Percentiles rank a stretch among this genome's conserved stretches.
Conservation (phyloP, 1,140 invertebrate genomes). For the Agrypnia vestita region DNA sequence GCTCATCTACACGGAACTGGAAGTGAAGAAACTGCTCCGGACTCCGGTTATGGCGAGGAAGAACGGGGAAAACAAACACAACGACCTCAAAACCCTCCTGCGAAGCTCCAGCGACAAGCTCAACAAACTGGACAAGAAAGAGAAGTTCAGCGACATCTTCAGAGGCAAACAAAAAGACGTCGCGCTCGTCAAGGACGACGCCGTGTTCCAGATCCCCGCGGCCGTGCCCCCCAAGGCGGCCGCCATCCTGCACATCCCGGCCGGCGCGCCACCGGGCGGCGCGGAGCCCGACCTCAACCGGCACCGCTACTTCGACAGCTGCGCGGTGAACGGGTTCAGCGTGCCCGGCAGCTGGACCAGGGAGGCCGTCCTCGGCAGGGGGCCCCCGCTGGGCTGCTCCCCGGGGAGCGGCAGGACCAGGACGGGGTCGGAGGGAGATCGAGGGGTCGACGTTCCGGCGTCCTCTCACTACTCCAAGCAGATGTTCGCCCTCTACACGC, state of each 20-base stretch:
- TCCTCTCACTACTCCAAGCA: slow-evolving; percentile 34
- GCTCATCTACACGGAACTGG: slow-evolving; percentile 65
- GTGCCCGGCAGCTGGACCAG: slow-evolving; percentile 23
- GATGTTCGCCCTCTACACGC: slow-evolving; percentile 56
- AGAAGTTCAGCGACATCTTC: slow-evolving; percentile 70
- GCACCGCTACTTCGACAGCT: slow-evolving; percentile 34
- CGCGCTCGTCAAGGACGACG: slow-evolving; percentile 63
- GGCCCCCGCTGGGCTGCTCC: slow-evolving; percentile 59
- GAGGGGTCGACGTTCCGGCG: not conserved
- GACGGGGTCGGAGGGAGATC: slow-evolving; percentile 56
- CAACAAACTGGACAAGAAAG: slow-evolving; percentile 67
- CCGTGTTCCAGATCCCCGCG: slow-evolving; percentile 65
- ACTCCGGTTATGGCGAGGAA: slow-evolving; percentile 71
- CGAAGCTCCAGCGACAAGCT: slow-evolving; percentile 65
- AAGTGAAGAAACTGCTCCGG: slow-evolving; percentile 65
- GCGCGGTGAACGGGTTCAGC: slow-evolving; percentile 21
- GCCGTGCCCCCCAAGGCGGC: slow-evolving; percentile 75
- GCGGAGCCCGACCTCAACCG: slow-evolving; percentile 24
- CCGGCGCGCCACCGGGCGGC: slow-evolving; percentile 20
- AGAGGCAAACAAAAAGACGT: slow-evolving; percentile 64
- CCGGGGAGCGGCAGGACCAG: slow-evolving; percentile 56
- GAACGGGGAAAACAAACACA: slow-evolving; percentile 58
- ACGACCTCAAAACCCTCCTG: slow-evolving; percentile 67
- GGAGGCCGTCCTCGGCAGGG: slow-evolving; percentile 63
- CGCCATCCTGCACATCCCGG: slow-evolving; percentile 73